Conservation (phyloP, 2,797 vertebrate genomes). For the Hipposideros larvatus region DNA sequence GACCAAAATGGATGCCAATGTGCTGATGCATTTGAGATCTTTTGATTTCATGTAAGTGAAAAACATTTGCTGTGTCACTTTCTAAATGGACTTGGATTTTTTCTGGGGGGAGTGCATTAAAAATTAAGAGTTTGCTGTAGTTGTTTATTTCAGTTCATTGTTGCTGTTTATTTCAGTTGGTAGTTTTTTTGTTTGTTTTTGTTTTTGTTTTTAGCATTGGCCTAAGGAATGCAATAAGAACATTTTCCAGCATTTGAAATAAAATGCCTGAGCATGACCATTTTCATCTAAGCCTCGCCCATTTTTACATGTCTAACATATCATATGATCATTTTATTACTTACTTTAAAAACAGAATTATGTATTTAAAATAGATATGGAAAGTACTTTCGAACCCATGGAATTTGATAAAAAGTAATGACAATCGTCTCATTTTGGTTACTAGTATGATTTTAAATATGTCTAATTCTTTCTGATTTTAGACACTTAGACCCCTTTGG, state of each 20-base stretch:
- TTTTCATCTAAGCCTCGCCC: slow-evolving; percentile 24
- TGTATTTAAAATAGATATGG: slow-evolving; percentile 46
- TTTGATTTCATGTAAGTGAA: slow-evolving; percentile 98
- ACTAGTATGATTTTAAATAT: slow-evolving; percentile 53
- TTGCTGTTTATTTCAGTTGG: background rate
- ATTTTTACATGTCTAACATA: slow-evolving; percentile 29
- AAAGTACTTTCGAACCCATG: slow-evolving; percentile 36
- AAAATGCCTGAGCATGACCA: background rate
- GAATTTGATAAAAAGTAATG: slow-evolving; percentile 47
- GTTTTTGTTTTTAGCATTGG: slow-evolving; percentile 7
- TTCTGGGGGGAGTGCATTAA: background rate
- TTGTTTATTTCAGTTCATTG: too few species aligned
- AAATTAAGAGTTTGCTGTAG: slow-evolving; percentile 10
- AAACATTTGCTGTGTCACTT: background rate
- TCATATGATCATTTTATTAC: background rate
- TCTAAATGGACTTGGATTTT: slow-evolving; percentile 16
- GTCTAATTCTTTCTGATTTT: slow-evolving; percentile 69
- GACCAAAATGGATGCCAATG: slow-evolving; percentile 98
- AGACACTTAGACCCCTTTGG: slow-evolving; percentile 98
- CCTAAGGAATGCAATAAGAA: background rate
- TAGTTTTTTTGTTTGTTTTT: background rate
- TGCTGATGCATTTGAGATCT: slow-evolving; percentile 96
- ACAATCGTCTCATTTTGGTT: background rate
- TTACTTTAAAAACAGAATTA: slow-evolving; percentile 43
- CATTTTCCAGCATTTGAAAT: slow-evolving; percentile 49